Evolutionary conservation across 2,797 vertebrate genomes (phyloP).

Genomic region (Heterohyrax brucei): DNA sequence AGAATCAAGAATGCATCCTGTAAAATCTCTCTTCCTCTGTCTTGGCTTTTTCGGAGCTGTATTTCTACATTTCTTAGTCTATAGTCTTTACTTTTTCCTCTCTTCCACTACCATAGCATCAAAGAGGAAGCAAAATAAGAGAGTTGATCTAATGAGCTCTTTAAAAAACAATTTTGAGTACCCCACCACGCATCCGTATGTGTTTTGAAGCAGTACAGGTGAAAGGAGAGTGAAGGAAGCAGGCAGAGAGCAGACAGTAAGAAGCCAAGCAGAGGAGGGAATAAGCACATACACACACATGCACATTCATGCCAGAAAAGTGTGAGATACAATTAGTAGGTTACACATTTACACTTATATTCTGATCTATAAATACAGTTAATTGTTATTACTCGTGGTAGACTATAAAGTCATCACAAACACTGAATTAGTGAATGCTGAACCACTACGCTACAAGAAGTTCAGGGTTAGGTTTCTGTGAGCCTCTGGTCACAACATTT

Average conservation of each 20-base stretch:
- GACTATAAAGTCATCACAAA: not conserved
- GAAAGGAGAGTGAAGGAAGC: not conserved
- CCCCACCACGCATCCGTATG: not conserved
- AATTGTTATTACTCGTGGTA: not conserved
- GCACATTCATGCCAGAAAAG: not conserved
- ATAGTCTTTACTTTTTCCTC: not conserved
- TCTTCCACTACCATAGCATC: conserved; percentile 15
- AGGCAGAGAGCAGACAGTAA: not conserved
- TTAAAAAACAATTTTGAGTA: conserved; percentile 6
- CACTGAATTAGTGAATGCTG: not conserved
- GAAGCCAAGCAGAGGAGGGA: not conserved
- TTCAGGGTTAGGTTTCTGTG: not conserved
- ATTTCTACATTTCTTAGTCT: conserved; percentile 17
- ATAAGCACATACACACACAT: not conserved
- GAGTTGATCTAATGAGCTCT: conserved; percentile 4
- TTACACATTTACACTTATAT: not conserved
- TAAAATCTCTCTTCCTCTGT: not conserved
- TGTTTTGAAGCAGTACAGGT: not conserved
- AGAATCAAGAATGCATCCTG: not conserved
- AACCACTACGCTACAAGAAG: not conserved
- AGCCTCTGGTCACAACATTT: no score
- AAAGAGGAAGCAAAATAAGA: conserved; percentile 50
- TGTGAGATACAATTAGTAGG: not conserved
- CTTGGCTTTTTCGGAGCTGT: not conserved
- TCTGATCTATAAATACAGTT: not conserved